A percentile compares a stretch with the other conserved stretches of the same genome.
phyloP scores from a whole-genome alignment of 2,888 invertebrate species.

The Epistrophella euchroma region DNA sequence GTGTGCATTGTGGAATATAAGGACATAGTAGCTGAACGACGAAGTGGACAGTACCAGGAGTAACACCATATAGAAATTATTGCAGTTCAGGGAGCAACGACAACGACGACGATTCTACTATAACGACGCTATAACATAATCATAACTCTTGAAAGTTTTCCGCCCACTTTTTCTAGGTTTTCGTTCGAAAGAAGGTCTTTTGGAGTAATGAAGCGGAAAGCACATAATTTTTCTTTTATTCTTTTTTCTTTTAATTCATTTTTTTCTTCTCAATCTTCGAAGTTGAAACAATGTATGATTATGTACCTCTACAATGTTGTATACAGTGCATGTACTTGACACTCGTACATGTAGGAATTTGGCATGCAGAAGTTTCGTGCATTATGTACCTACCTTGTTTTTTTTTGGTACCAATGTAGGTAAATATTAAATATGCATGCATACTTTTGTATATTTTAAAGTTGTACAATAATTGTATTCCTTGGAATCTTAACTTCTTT shows the following conservation, averaged over 20 bases:
- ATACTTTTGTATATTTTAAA: too few relatives aligned
- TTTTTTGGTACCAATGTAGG: too few relatives aligned
- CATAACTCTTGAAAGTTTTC: constrained; percentile 78
- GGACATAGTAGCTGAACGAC: constrained; percentile 19
- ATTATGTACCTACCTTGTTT: too few relatives aligned
- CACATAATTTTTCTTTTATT: constrained; percentile 33
- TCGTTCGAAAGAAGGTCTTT: neutral
- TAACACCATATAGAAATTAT: constrained; percentile 51
- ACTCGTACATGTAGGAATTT: too few relatives aligned
- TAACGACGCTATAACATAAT: constrained; percentile 76
- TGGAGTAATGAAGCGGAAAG: constrained; percentile 56
- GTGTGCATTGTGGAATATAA: constrained; percentile 39
- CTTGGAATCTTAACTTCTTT: too few relatives aligned
- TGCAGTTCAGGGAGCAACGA: constrained; percentile 57
- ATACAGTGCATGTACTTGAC: too few relatives aligned
- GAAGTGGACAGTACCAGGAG: constrained; percentile 29
- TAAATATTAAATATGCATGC: too few relatives aligned
- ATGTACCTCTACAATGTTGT: too few relatives aligned
- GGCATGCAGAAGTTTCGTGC: neutral
- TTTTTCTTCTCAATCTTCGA: neutral
- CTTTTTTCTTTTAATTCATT: neutral
- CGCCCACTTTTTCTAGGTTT: constrained; percentile 62
- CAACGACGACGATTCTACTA: neutral
- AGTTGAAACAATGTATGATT: too few relatives aligned
- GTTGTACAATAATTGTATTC: too few relatives aligned